Conservation (phyloP, 2,888 invertebrate genomes). For the Meteorus cinctellus region DNA sequence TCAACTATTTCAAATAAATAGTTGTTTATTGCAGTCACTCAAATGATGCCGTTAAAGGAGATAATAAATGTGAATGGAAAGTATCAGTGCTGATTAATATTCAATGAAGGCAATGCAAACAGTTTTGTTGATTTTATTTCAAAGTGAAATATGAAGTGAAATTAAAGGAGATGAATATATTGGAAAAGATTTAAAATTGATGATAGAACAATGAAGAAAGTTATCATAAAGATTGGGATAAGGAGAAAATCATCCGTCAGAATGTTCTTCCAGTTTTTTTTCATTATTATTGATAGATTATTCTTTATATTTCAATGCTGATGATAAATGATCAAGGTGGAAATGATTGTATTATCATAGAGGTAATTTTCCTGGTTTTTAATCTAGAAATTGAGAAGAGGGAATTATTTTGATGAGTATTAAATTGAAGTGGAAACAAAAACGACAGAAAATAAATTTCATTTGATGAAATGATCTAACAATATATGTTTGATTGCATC, state of each 20-base stretch:
- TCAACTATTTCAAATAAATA: conserved; percentile 15
- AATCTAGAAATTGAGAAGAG: neutral
- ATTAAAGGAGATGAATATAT: neutral
- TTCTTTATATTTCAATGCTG: too few relatives aligned
- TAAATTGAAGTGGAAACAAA: neutral
- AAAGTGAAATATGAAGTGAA: neutral
- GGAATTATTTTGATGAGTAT: neutral
- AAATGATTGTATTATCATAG: neutral
- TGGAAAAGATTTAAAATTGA: neutral
- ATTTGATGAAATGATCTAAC: neutral
- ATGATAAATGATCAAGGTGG: neutral
- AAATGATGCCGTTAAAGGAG: conserved; percentile 15
- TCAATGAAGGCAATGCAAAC: neutral
- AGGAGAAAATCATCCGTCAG: too few relatives aligned
- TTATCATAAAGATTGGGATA: neutral
- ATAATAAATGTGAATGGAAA: conserved; percentile 18
- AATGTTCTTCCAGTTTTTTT: too few relatives aligned
- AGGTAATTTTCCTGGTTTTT: neutral
- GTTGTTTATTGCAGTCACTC: conserved; percentile 5
- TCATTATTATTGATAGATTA: too few relatives aligned
- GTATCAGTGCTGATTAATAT: conserved; percentile 6
- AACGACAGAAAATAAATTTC: neutral
- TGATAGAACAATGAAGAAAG: neutral
- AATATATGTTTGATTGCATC: neutral
- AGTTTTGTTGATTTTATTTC: neutral